Evolutionary conservation across 2,113 vertebrate species (phyloP), one percentile per base, ranked within the genome.

Genomic region (Leucopsar rothschildi): DNA sequence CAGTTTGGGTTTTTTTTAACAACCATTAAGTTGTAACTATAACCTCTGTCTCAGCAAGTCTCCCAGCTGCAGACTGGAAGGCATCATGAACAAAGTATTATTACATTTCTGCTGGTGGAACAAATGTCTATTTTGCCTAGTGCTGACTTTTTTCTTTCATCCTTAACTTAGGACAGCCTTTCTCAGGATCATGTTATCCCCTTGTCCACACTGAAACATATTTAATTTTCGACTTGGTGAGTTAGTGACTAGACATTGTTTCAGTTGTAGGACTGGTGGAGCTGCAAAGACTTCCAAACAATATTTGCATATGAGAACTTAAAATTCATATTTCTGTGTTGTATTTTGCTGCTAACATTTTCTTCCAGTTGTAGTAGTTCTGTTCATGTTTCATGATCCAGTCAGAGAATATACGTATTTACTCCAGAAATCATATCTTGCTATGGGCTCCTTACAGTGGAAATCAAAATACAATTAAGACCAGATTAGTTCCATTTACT

Each of bases 401-500:
- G 17, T 15, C 63, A 39, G 44, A 11, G 68, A 88, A 75, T 9
- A 40, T 0, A 20, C 2, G 18, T 6, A 23, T 52, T 71, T 64
- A 47, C 13, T n/a, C 31, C 6, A 28, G 25, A 70, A 83, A 80
- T 49, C 35, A 52, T 4, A 21, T 50, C 40, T 89, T 63, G 14
- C 52, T 80, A 70, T 22, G 35, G 59, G 25, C 25, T 88, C n/a
- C 39, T 78, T 39, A 66, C 6, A 40, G 39, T 16, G 15, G 31
- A 91, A 95, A 64, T 75, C 39, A 78, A 89, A 94, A 84, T 14
- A 84, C 21, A 92, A 35, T 68, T 65, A 82, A 45, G 28, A 77
- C 10, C 60, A 92, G 47, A 92, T 90, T 88, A 95, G 86, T 83
- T 83, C 53, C 68, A 66, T 90, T 88, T 86, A 92, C 76, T 95